Conservation (phyloP, 2,113 vertebrate species). For the Heterochromis multidens region DNA sequence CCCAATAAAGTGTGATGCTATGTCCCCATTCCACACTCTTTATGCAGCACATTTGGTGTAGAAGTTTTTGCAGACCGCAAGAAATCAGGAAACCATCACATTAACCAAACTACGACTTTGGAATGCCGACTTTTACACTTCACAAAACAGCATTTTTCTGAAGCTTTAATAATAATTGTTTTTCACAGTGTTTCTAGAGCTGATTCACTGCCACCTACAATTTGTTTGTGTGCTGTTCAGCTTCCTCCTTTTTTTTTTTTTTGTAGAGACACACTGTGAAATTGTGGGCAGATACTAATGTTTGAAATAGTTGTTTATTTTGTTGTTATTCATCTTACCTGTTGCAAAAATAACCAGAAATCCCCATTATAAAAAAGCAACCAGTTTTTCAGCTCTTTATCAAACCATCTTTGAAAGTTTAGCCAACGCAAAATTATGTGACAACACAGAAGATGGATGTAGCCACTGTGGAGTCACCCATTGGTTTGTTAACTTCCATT, state of each 20-base stretch:
- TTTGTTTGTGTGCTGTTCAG: not conserved
- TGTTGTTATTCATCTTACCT: not conserved
- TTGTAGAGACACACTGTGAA: not conserved
- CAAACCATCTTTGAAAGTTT: not conserved
- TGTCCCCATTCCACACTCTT: not conserved
- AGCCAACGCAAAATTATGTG: not conserved
- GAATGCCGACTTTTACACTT: not conserved
- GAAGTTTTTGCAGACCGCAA: not conserved
- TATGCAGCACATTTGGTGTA: not conserved
- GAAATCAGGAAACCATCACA: not conserved
- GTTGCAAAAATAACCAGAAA: not conserved
- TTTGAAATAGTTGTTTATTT: not conserved
- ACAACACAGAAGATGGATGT: not conserved
- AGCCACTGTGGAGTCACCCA: not conserved
- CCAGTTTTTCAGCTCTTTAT: rapidly evolving
- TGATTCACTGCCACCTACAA: too few relatives aligned
- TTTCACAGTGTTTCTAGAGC: not conserved
- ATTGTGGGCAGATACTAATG: not conserved
- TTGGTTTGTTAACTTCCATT: not conserved
- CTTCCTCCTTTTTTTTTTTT: not conserved
- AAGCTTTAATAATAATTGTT: not conserved
- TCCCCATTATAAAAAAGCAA: not conserved
- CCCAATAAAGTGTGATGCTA: not conserved
- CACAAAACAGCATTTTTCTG: not conserved
- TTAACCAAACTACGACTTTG: not conserved